These are phyloP conservation scores for Erinaceus europaeus DNA, from an alignment of 2,113 vertebrate genomes.

Conservation along the genomic window DNA sequence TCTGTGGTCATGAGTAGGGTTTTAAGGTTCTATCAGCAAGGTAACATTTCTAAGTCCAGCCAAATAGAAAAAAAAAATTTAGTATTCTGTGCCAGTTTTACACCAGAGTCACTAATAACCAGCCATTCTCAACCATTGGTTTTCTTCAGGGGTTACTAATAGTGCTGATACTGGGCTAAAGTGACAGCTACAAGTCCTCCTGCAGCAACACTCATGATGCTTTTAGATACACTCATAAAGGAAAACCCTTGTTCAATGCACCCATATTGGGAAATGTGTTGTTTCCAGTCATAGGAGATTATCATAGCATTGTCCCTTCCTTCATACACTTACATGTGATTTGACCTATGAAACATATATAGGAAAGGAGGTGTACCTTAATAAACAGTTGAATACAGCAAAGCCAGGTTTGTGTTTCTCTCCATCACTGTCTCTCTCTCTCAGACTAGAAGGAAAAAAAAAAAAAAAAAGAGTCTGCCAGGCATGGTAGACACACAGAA, in stretches of 20 bases:
- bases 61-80: not conserved
- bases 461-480: not conserved
- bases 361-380: not conserved
- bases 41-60: not conserved
- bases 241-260: not conserved
- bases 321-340: not conserved
- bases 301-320: not conserved
- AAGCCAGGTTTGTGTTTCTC: not conserved
- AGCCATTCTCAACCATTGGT: not conserved
- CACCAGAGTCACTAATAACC: not conserved
- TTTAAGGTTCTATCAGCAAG: not conserved
- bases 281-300: not conserved
- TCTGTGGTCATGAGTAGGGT: no score
- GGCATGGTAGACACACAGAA: no score
- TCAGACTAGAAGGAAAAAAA: no score
- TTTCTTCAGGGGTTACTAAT: not conserved
- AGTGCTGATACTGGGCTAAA: not conserved
- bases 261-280: not conserved
- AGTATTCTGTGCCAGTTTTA: not conserved
- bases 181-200: not conserved
- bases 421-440: no score
- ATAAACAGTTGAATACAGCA: not conserved
- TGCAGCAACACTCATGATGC: not conserved
- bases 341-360: not conserved
- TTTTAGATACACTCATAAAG: not conserved